Base-by-base conservation (phyloP, 2,888 invertebrate species). In the Bugulina stolonifera region DNA sequence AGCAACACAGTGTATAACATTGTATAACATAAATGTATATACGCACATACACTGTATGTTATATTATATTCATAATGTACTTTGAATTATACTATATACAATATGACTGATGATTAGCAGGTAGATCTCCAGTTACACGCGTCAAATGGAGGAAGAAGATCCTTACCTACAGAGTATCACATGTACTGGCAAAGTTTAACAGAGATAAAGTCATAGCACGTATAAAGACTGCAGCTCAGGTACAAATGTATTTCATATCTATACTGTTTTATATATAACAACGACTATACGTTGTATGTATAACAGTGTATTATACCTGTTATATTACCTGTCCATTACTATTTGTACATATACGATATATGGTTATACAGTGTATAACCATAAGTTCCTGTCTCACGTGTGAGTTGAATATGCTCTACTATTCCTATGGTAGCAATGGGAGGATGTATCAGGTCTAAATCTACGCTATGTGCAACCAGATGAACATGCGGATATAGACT, bases 381-480 rank as follows among this genome's bases (percentile, higher is more conserved):
- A n/a, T n/a, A n/a, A n/a, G n/a, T n/a, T n/a, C n/a, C n/a, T n/a
- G n/a, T n/a, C n/a, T n/a, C n/a, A n/a, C n/a, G n/a, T n/a, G n/a
- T n/a, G n/a, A n/a, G n/a, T n/a, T n/a, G n/a, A n/a, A n/a, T n/a
- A n/a, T n/a, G n/a, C n/a, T n/a, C n/a, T n/a, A n/a, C n/a, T n/a
- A n/a, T 55, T 55, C n/a, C 5, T 55, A 32, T 32, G 25, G 18
- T 32, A 64, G 64, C 64, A 64, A 32, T 64, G 64, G 64, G 29
- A 27, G 32, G 64, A 64, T 64, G 64, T 32, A 5, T 64, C 64
- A 3, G 64, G 64, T 14, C 32, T 64, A 25, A 34, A 5, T 32
- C 32, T 64, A 5, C 25, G 10, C n/a, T 64, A 64, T 32, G 64
- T 64, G 1, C 10, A 5, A 5, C 64, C 64, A 29, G 32, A 14